Evolutionary conservation across 2,888 invertebrate genomes (phyloP).

Genomic region (Epicampocera succincta): DNA sequence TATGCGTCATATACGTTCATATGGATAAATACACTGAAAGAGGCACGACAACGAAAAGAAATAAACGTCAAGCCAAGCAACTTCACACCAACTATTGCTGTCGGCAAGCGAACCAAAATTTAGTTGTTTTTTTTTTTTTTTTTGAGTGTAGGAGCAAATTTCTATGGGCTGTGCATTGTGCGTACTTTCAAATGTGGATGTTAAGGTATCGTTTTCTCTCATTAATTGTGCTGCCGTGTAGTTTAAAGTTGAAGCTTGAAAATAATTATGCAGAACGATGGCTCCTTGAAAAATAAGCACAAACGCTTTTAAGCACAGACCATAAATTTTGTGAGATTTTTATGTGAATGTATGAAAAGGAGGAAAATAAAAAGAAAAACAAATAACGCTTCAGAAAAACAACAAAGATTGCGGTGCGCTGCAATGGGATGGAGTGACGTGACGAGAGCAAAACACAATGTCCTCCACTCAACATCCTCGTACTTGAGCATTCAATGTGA

Average conservation of each 20-base stretch:
- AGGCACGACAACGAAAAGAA: too few species aligned
- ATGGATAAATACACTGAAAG: too few species aligned
- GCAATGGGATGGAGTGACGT: constrained; percentile 34
- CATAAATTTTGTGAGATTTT: constrained; percentile 59
- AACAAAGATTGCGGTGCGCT: constrained; percentile 7
- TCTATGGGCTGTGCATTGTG: background rate
- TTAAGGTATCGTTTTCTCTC: constrained; percentile 49
- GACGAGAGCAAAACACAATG: constrained; percentile 34
- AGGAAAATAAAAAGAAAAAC: constrained; percentile 2
- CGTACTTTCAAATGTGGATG: background rate
- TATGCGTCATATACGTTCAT: too few species aligned
- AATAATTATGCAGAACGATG: constrained; percentile 68
- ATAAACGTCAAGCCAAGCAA: too few species aligned
- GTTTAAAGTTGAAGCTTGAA: constrained; percentile 65
- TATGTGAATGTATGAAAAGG: constrained; percentile 38
- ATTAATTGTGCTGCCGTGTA: constrained; percentile 40
- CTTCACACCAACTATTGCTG: too few species aligned
- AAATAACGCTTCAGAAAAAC: constrained; percentile 39
- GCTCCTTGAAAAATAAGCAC: constrained; percentile 65
- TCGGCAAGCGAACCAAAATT: too few species aligned
- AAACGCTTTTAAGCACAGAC: constrained; percentile 59
- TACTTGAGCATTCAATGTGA: constrained; percentile 62
- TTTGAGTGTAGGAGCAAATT: too few species aligned
- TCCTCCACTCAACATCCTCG: constrained; percentile 48
- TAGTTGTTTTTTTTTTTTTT: too few species aligned